phyloP scores from a whole-genome alignment of 2,888 invertebrate species.

The Caenorhabditis zanzibari region DNA sequence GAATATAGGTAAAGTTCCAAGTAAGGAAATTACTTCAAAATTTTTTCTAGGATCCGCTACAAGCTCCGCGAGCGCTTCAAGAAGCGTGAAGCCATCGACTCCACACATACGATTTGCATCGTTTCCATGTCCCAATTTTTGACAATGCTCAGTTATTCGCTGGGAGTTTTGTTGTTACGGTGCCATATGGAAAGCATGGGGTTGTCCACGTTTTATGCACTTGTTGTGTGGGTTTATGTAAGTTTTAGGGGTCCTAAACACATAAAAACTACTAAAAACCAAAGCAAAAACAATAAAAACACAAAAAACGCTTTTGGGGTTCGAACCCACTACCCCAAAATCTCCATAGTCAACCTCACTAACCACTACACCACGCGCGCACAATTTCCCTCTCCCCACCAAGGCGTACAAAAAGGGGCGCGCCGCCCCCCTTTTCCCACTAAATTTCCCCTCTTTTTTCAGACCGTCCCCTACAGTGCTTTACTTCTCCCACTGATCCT shows the following conservation, averaged over 20 bases:
- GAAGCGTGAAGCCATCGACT: slow-evolving; percentile 41
- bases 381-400: no score
- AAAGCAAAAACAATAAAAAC: no score
- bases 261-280: background rate
- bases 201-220: background rate
- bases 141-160: slow-evolving; percentile 10
- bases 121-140: slow-evolving; percentile 39
- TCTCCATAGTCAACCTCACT: no score
- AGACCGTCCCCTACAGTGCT: slow-evolving; percentile 52
- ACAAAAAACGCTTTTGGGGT: no score
- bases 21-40: no score
- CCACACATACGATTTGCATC: slow-evolving; percentile 42
- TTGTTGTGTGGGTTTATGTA: slow-evolving; percentile 53
- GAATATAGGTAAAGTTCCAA: slow-evolving; percentile 46
- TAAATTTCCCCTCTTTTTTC: background rate
- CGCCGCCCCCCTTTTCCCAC: no score
- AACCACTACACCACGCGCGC: no score
- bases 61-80: slow-evolving; percentile 43
- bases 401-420: no score
- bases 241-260: background rate
- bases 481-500: slow-evolving; percentile 45
- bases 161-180: slow-evolving; percentile 18
- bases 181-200: background rate
- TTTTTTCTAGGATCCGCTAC: slow-evolving; percentile 37
- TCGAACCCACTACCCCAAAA: no score